Conservation (phyloP, 2,113 vertebrate species). For the Vulpes lagopus region DNA sequence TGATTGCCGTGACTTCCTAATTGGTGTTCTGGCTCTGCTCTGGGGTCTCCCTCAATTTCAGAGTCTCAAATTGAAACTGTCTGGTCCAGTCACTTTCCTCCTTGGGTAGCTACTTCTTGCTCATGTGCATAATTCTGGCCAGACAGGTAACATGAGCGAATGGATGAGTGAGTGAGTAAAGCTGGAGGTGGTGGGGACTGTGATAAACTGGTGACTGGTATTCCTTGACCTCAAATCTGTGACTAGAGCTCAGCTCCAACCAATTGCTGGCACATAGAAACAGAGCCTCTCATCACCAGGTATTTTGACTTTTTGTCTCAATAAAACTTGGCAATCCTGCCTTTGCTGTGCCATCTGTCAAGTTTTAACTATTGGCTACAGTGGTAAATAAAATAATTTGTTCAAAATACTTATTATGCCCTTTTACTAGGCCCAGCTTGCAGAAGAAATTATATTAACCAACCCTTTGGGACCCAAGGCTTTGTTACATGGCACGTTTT, state of each 20-base stretch:
- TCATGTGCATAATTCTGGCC: neutral
- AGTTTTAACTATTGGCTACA: neutral
- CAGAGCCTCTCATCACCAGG: neutral
- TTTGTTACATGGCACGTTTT: neutral
- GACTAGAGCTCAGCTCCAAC: neutral
- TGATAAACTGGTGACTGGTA: neutral
- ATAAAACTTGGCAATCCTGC: neutral
- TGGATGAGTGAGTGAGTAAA: neutral
- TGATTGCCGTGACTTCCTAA: neutral
- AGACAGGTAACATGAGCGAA: neutral
- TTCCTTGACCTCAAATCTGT: neutral
- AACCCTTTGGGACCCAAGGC: neutral
- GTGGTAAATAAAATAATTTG: neutral
- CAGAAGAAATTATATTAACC: neutral
- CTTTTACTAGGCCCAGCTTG: neutral
- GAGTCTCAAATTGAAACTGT: neutral
- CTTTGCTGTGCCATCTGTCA: neutral
- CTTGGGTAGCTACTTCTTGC: neutral
- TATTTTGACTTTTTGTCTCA: neutral
- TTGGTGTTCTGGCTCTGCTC: neutral
- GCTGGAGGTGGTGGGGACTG: neutral
- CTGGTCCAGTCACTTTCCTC: neutral
- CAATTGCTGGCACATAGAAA: neutral
- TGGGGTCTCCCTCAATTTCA: neutral
- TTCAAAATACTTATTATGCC: neutral